Base-by-base conservation (phyloP, 2,113 vertebrate species). In the Eublepharis macularius region DNA sequence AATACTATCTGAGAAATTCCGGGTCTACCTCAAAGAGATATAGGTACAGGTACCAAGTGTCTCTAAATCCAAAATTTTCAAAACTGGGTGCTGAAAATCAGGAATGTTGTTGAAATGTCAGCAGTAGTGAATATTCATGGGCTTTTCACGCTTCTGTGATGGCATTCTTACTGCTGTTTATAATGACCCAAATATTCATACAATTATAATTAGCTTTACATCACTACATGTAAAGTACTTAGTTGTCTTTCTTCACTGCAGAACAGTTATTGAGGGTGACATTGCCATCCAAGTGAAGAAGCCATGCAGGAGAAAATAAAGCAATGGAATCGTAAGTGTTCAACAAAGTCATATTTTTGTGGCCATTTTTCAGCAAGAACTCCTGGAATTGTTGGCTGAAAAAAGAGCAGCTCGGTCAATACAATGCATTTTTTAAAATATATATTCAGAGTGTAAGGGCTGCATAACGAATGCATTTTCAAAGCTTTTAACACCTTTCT, bases 321-420 rank as follows among this genome's bases (percentile, higher is more conserved):
- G 60, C 39, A 90, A 88, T 94, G 84, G 83, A 94, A 93, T 91
- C 83, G 93, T 94, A 94, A 94, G 93, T 93, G 91, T 91, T 93
- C 12, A 84, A 65, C 82, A 84, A 60, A 88, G 88, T 86, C 1
- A 1, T 49, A 83, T 75, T 0, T 75, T 72, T 84, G 41, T 92
- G 85, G 51, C 49, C 51, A 49, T 57, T 73, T 63, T 29, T 0
- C 0, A 84, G 16, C 81, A 88, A 74, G 84, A 83, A 73, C 65
- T 66, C 57, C 85, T 88, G 0, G 76, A 79, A 84, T 45, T 74
- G 74, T 54, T 49, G 65, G 4, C 19, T 83, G 73, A 87, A 73
- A 90, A 82, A 84, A 73, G 76, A 80, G 84, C 54, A 82, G 68
- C 11, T 29, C 17, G 70, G 1, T 70, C 49, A 39, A 74, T 66